Conservation (phyloP, 2,888 invertebrate species). For the Hyalella azteca region DNA sequence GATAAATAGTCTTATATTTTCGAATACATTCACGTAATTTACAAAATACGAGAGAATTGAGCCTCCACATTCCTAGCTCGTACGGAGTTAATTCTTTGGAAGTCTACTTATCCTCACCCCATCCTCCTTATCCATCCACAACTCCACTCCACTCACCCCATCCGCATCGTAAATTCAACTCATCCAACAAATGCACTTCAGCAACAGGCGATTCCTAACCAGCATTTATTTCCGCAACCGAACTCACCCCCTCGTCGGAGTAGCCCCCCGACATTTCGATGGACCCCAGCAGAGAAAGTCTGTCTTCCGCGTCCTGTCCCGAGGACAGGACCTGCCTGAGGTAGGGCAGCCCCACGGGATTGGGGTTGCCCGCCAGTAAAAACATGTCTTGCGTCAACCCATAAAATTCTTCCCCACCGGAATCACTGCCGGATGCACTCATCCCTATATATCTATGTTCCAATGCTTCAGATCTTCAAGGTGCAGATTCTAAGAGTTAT, state of each 20-base stretch:
- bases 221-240: background rate
- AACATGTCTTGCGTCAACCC: slow-evolving; percentile 45
- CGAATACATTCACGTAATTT: too few relatives aligned
- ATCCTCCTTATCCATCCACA: background rate
- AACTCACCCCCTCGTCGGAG: slow-evolving; percentile 27
- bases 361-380: slow-evolving; percentile 47
- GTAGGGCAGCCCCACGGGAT: slow-evolving; percentile 47
- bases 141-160: too few relatives aligned
- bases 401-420: background rate
- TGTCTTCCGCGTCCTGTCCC: slow-evolving; percentile 44
- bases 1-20: too few relatives aligned
- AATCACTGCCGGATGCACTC: slow-evolving; percentile 44
- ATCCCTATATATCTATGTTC: too few relatives aligned
- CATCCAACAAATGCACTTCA: too few relatives aligned
- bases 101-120: background rate
- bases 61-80: too few relatives aligned
- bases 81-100: too few relatives aligned
- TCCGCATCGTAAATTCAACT: too few relatives aligned
- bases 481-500: too few relatives aligned
- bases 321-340: slow-evolving; percentile 39
- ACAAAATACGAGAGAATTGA: too few relatives aligned
- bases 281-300: slow-evolving; percentile 43
- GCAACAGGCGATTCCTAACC: too few relatives aligned
- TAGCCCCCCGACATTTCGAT: slow-evolving; percentile 19
- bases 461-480: too few relatives aligned